Evolutionary conservation across 2,888 invertebrate species (phyloP).

Genomic region (Mythimna impura): DNA sequence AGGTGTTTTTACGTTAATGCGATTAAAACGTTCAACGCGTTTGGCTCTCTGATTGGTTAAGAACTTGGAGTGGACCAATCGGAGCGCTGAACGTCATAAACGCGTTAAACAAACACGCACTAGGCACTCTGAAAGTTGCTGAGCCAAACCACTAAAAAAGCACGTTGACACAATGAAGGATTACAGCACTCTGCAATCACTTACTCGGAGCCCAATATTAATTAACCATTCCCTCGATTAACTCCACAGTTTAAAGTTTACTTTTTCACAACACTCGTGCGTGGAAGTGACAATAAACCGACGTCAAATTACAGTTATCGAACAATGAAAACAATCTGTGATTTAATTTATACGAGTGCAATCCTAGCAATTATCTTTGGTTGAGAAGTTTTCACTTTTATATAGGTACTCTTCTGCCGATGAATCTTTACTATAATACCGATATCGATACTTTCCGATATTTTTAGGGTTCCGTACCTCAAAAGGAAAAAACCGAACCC

Average conservation of each 20-base stretch:
- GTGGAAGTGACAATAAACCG: constrained; percentile 39
- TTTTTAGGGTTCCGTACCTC: too few species aligned
- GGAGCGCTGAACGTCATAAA: too few species aligned
- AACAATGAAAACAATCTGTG: constrained; percentile 65
- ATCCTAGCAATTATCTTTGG: constrained; percentile 67
- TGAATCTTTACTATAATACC: constrained; percentile 6
- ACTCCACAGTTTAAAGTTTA: constrained; percentile 53
- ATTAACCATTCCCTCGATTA: constrained; percentile 51
- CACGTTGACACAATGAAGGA: constrained; percentile 34
- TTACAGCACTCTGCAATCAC: constrained; percentile 37
- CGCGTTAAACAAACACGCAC: too few species aligned
- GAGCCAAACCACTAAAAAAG: constrained; percentile 25
- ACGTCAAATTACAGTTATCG: constrained; percentile 55
- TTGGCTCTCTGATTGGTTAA: too few species aligned
- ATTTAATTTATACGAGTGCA: constrained; percentile 67
- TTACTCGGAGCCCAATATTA: constrained; percentile 32
- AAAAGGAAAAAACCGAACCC: too few species aligned
- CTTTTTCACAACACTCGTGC: constrained; percentile 49
- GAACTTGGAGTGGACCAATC: too few species aligned
- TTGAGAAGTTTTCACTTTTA: constrained; percentile 70
- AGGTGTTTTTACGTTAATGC: too few species aligned
- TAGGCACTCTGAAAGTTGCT: background rate
- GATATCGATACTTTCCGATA: background rate
- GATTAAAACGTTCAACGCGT: too few species aligned
- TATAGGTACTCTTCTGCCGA: constrained; percentile 45